Conservation (phyloP, 1,140 invertebrate genomes). For the Drosophila athabasca region DNA sequence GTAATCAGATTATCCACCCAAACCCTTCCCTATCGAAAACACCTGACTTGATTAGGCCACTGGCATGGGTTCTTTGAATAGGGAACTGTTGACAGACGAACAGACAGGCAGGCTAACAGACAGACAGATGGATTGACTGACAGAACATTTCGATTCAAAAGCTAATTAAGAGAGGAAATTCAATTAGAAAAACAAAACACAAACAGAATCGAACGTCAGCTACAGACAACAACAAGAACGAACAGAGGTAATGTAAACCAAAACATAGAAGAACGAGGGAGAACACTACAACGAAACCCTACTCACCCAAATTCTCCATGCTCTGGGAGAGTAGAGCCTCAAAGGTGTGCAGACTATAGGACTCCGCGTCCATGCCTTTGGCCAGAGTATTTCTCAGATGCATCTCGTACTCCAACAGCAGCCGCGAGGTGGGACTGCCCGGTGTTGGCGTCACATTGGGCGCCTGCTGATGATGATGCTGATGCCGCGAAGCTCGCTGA, state of each 20-base stretch:
- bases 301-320: constrained; percentile 96
- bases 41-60: constrained; percentile 64
- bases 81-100: constrained; percentile 3
- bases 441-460: constrained; percentile 89
- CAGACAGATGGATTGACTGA: constrained; percentile 21
- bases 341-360: constrained; percentile 96
- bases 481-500: constrained; percentile 59
- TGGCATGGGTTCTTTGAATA: constrained; percentile 52
- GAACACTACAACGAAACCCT: not conserved
- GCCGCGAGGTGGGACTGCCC: constrained; percentile 92
- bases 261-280: constrained; percentile 9
- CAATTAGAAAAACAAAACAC: constrained; percentile 50
- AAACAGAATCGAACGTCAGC: constrained; percentile 22
- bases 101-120: not conserved
- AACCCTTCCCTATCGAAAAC: constrained; percentile 14
- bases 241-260: constrained; percentile 21
- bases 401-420: constrained; percentile 97
- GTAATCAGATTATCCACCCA: constrained; percentile 69
- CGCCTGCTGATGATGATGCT: constrained; percentile 83
- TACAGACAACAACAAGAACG: constrained; percentile 38
- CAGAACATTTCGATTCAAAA: constrained; percentile 28
- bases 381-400: constrained; percentile 96
- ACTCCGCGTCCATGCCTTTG: constrained; percentile 97
- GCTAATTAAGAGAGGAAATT: constrained; percentile 52
- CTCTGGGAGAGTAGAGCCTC: constrained; percentile 95